phyloP scores from a whole-genome alignment of 2,113 vertebrate species.

The Corynorhinus townsendii region DNA sequence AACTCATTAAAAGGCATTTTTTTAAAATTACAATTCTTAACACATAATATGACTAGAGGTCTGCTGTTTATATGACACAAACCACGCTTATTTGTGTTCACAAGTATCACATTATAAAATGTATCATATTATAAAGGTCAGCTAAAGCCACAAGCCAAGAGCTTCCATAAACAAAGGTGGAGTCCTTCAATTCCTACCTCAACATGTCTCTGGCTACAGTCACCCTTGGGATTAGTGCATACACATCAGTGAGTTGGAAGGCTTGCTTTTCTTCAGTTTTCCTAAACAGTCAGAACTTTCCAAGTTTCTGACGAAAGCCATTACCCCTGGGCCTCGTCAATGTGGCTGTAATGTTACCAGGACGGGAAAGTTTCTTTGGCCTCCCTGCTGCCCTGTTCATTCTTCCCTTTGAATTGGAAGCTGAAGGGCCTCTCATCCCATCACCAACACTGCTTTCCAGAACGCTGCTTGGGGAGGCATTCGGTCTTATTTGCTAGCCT shows the following conservation, averaged over 20 bases:
- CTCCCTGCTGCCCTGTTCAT: neutral
- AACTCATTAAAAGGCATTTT: neutral
- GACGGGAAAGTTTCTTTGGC: neutral
- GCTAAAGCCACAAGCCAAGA: slow-evolving; percentile 15
- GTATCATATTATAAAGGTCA: neutral
- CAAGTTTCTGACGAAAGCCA: slow-evolving; percentile 19
- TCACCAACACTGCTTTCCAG: neutral
- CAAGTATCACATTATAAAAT: neutral
- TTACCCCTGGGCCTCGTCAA: neutral
- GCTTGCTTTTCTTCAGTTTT: slow-evolving; percentile 21
- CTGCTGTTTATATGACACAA: neutral
- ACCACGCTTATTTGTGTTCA: neutral
- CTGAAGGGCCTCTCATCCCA: neutral
- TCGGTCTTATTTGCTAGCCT: neutral
- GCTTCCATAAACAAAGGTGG: neutral
- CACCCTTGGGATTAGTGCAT: neutral
- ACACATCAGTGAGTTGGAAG: neutral
- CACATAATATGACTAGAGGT: neutral
- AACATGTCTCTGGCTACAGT: neutral
- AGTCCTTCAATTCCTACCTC: neutral
- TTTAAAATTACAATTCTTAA: neutral
- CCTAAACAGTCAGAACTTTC: neutral
- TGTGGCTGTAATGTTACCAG: neutral
- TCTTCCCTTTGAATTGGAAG: slow-evolving; percentile 9
- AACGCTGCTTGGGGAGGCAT: neutral